Base-by-base conservation (phyloP, 2,113 vertebrate genomes). In the Callocephalon fimbriatum region DNA sequence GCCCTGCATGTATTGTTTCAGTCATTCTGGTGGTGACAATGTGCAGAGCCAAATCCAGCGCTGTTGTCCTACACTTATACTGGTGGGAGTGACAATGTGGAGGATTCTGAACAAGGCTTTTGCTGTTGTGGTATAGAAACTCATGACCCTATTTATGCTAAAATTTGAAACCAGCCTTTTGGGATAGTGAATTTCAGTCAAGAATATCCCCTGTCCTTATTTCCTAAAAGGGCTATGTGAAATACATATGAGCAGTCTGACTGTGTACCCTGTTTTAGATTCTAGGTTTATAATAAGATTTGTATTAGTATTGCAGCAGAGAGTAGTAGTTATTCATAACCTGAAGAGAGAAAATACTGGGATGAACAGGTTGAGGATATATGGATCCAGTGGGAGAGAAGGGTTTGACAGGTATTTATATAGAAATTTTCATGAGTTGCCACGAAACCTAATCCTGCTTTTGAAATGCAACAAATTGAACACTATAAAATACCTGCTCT, bases 161-260 rank as follows among this genome's bases (percentile, higher is more conserved):
- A 92, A 83, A 71, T 81, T 90, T 95, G 35, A 50, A 92, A 62
- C 20, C 10, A 71, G 40, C 35, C 48, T 95, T 85, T 90, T 56
- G 31, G 58, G 65, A 92, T 91, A 94, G 77, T 87, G 79, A 67
- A 84, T 26, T 96, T 95, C 50, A 83, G 40, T 73, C 56, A 89
- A 66, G 83, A 75, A 84, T 56, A 67, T 80, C 42, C 37, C 51
- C n/a, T 16, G 32, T n/a, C 73, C 73, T 88, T 66, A 32, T 45
- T 58, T 79, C 38, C 44, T 65, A 25, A 38, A 62, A 72, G 32
- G 23, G 25, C 61, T 29, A 67, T 42, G 65, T 97, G 90, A 90
- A 96, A 76, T 67, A 78, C n/a, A 8, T 25, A 42, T 75, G 50
- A 91, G 83, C 77, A n/a, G 73, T 73, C 73, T 83, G 50, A 83